Percentiles rank a stretch among this genome's conserved stretches.
Conservation (phyloP, 1,140 invertebrate species). For the Hestina assimilis region DNA sequence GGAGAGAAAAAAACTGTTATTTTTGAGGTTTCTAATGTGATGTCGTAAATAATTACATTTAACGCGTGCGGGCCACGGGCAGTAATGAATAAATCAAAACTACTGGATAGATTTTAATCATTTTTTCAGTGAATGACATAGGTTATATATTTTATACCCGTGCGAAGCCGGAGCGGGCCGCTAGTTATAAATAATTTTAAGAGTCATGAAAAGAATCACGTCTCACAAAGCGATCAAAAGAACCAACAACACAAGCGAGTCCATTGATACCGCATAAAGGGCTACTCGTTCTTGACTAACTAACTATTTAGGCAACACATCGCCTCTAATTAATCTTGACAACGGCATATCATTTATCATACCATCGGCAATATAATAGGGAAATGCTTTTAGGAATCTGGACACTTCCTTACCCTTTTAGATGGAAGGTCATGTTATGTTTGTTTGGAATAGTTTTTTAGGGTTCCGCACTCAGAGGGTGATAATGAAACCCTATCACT, state of each 20-base stretch:
- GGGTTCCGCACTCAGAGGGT: too few relatives aligned
- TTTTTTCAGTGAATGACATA: too few relatives aligned
- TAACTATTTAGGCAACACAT: constrained; percentile 68
- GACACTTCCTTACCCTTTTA: constrained; percentile 16
- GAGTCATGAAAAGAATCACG: constrained; percentile 14
- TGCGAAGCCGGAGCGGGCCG: too few relatives aligned
- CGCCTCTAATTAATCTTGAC: constrained; percentile 72
- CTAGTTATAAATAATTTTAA: constrained; percentile 17
- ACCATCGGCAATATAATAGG: constrained; percentile 2
- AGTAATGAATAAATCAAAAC: too few relatives aligned
- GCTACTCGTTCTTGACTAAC: constrained; percentile 59
- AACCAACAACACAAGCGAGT: constrained; percentile 29
- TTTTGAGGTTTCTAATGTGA: too few relatives aligned
- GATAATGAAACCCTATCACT: too few relatives aligned
- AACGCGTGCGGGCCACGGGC: too few relatives aligned
- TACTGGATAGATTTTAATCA: too few relatives aligned
- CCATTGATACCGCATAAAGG: constrained; percentile 41
- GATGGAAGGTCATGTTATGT: neutral
- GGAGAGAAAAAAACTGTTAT: too few relatives aligned
- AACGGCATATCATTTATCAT: constrained; percentile 65
- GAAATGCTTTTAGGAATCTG: constrained; percentile 5
- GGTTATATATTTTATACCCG: too few relatives aligned
- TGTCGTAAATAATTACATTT: too few relatives aligned
- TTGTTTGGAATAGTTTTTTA: neutral
- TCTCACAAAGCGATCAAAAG: constrained; percentile 27